Evolutionary conservation across 1,140 invertebrate species (phyloP).

Genomic region (Drosophila repletoides): DNA sequence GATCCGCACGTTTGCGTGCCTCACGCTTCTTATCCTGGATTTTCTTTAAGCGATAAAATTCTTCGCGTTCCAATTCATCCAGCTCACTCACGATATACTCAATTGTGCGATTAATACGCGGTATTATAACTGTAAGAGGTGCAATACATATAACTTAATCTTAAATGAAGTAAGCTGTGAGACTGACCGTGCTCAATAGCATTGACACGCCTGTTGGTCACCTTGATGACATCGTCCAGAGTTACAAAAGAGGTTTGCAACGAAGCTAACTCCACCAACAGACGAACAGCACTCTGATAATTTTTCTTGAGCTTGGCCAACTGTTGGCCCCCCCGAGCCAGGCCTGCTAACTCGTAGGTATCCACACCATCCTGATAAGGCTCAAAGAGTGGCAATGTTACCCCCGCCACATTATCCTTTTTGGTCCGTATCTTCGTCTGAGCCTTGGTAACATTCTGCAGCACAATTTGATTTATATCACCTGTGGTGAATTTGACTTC

Average conservation of each 20-base stretch:
- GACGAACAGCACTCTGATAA: constrained; percentile 94
- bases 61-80: constrained; percentile 99
- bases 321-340: constrained; percentile 97
- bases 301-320: constrained; percentile 97
- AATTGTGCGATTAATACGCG: constrained; percentile 97
- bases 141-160: not conserved
- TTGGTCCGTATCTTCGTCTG: constrained; percentile 99
- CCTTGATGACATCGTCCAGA: constrained; percentile 98
- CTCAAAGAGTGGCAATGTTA: constrained; percentile 97
- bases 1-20: constrained; percentile 85
- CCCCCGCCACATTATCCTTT: constrained; percentile 99
- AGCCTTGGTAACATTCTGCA: constrained; percentile 99
- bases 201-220: constrained; percentile 99
- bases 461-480: constrained; percentile 98
- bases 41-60: constrained; percentile 98
- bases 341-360: constrained; percentile 95
- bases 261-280: constrained; percentile 96
- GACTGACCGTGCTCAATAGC: constrained; percentile 98
- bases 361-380: constrained; percentile 97
- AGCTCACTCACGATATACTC: constrained; percentile 99
- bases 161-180: not conserved
- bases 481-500: constrained; percentile 99
- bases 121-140: constrained; percentile 94
- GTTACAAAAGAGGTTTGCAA: constrained; percentile 98
- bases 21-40: constrained; percentile 86